Evolutionary conservation across 2,797 vertebrate genomes (phyloP), one percentile per base, ranked within the genome.

Genomic region (Anguilla obscura): DNA sequence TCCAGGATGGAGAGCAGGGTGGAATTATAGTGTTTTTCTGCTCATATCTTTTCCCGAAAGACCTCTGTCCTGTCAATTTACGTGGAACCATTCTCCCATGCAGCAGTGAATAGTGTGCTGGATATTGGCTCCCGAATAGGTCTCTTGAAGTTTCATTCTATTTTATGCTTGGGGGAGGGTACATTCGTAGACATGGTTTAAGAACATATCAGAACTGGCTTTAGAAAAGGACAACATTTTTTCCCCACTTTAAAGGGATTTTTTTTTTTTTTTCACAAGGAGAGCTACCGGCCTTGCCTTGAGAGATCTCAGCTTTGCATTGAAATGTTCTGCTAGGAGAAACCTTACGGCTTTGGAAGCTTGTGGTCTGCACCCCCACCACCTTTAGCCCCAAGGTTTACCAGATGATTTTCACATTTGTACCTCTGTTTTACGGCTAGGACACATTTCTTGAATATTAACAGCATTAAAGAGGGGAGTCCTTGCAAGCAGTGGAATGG

Each of bases 291-390:
- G 79, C 79, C 79, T 50, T 82, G 79, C 45, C 45, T n/a, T 18
- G 33, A 76, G 33, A 40, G 74, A 27, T 52, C 40, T 82, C 56
- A 60, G 40, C 36, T 27, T 85, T 89, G 71, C 58, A 86, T 90
- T 85, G 54, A 79, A 89, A 87, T 45, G 48, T 7, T 54, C 50
- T 21, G 33, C 8, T 7, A 48, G 5, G 40, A 33, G 27, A 30
- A 33, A 33, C n/a, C 8, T 79, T 10, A 71, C 1, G 16, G 14
- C 33, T 71, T 14, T 79, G 33, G 74, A 79, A 79, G 33, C 33
- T 40, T 79, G 74, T 79, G 74, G 74, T 80, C 36, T 80, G 16
- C 21, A 18, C 36, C 21, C 40, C 18, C 14, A 45, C 40, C 36
- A 18, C 1, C 76, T 21, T 36, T 74, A 10, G n/a, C 30, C 30